Evolutionary conservation across 2,797 vertebrate species (phyloP), one percentile per base, ranked within the genome.

Genomic region (Muraenolepis orangiensis): DNA sequence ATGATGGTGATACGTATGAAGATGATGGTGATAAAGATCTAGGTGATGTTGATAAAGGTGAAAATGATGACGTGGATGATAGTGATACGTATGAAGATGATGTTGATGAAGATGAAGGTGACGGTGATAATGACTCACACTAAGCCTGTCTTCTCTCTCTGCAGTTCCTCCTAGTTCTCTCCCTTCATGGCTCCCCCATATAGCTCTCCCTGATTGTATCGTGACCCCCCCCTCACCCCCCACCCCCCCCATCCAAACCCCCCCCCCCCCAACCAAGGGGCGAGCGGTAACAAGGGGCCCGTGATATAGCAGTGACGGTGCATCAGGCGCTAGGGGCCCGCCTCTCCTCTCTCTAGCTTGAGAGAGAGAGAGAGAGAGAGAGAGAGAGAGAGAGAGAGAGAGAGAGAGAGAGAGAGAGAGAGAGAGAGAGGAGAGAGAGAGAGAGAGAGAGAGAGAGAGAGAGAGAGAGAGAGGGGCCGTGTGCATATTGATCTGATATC

Each of bases 401-500:
- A 34, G 32, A 34, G 32, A 34, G 32, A 34, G 32, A 34, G 32
- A 34, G 32, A 34, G 32, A 34, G 32, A 34, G 32, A 34, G 32
- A 34, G 32, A 34, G 32, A 34, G 32, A 34, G 32, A 34, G 32
- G 7, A 7, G 32, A 7, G 32, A 7, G 32, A 7, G 32, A 7
- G 32, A 7, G 32, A 7, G 32, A 34, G 32, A 34, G 32, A 34
- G 32, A 34, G 32, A 34, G 32, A 34, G 32, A 34, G 32, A 38
- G 36, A 38, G 36, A 38, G 36, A 11, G 36, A 10, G 4, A 14
- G 46, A n/a, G 86, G 80, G 79, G 81, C 84, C 75, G 72, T 85
- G 78, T 88, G 81, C 88, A 81, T 90, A 91, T 93, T 82, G 89
- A 91, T 93, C 88, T 86, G 7, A 78, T 87, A 89, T 90, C 86